Base-by-base conservation (phyloP, 1,140 invertebrate genomes). In the Sycophila sp. region DNA sequence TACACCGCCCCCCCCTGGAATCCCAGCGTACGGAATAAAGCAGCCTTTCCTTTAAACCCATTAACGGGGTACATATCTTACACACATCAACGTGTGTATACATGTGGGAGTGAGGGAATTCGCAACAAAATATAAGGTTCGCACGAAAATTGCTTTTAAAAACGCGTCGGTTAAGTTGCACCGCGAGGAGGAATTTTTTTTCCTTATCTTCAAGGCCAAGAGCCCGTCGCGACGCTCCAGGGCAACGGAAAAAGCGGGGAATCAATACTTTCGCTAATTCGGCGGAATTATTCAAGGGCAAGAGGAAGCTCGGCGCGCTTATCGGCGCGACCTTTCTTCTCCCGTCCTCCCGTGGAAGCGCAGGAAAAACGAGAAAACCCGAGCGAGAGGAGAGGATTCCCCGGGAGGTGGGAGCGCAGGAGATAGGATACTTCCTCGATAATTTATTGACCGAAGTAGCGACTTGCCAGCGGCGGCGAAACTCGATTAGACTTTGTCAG, bases 401-500 rank as follows among this genome's bases (percentile, higher is more conserved):
- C n/a, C n/a, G n/a, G n/a, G 22, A 17, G 30, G 51, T 22, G 26
- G 28, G 56, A 19, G 40, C 36, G 55, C 36, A 60, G 69, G 71
- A 74, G 75, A 76, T 75, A 76, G 76, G 76, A 76, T 75, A 79
- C 75, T 74, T 75, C 74, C 74, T 77, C 73, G 73, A 75, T 76
- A 76, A 77, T 79, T 79, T 79, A 77, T 79, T 75, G 76, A 76
- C 74, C 74, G 71, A 74, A 76, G 74, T 78, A 76, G 75, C 68
- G 75, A 73, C 72, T 76, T 73, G 40, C 64, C 32, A 69, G 73
- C 72, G 72, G 76, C 17, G 17, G 75, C 75, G 71, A 75, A 79
- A 77, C 76, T 77, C 78, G 76, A 77, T 79, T 77, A 77, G 78
- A 78, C 76, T 78, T 77, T 76, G 76, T 76, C 76, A 74, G 76